Conservation (phyloP, 2,113 vertebrate species). For the Rhabdomys dilectus region DNA sequence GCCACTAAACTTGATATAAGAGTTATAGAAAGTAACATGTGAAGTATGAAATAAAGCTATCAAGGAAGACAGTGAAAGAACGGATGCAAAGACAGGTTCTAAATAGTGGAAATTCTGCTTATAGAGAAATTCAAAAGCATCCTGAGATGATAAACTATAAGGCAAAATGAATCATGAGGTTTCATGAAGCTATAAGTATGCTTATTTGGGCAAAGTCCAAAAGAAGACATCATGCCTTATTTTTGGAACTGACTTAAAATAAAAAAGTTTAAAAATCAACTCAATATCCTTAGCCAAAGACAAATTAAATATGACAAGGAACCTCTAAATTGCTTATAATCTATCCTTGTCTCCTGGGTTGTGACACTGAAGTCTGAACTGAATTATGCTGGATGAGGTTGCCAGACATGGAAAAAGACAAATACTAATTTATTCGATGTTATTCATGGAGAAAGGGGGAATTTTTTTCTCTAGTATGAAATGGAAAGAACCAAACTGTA, state of each 20-base stretch:
- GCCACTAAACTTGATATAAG: background rate
- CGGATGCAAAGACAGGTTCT: background rate
- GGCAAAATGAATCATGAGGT: background rate
- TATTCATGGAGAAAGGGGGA: background rate
- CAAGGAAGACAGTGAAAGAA: background rate
- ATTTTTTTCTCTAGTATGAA: slow-evolving; percentile 22
- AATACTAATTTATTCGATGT: slow-evolving; percentile 65
- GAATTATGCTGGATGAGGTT: slow-evolving; percentile 67
- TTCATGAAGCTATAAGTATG: slow-evolving; percentile 35
- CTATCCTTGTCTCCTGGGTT: slow-evolving; percentile 73
- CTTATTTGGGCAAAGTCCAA: slow-evolving; percentile 72
- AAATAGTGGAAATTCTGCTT: background rate
- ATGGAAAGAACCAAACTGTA: slow-evolving; percentile 50
- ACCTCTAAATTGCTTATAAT: slow-evolving; percentile 83
- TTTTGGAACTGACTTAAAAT: slow-evolving; percentile 83
- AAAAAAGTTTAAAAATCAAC: slow-evolving; percentile 75
- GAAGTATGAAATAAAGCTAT: background rate
- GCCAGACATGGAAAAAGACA: slow-evolving; percentile 69
- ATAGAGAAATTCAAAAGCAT: background rate
- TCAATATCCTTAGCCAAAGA: slow-evolving; percentile 54
- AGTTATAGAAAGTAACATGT: background rate
- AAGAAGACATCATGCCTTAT: slow-evolving; percentile 77
- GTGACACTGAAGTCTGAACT: slow-evolving; percentile 74
- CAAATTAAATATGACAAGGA: slow-evolving; percentile 79
- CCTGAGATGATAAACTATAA: background rate